Percentiles rank a stretch among this genome's conserved stretches.
Conservation (phyloP, 2,797 vertebrate genomes). For the Sebastes aleutianus region DNA sequence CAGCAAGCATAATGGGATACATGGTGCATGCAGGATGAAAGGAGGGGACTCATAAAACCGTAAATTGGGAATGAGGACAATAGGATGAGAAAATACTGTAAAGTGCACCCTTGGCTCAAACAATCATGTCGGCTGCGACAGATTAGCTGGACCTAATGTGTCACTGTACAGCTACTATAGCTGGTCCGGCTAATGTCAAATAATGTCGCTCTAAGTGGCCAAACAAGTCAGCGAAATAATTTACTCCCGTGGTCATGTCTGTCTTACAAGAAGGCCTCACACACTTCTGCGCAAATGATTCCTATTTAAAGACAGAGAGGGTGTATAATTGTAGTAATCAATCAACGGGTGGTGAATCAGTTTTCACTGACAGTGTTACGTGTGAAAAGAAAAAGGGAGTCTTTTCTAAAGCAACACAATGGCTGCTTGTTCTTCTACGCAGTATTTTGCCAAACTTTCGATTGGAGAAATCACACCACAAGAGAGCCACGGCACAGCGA, state of each 20-base stretch:
- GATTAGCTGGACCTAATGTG: conserved; percentile 35
- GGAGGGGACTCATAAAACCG: conserved; percentile 50
- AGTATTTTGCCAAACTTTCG: conserved; percentile 26
- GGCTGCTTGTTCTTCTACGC: conserved; percentile 1
- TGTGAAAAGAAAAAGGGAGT: conserved; percentile 9
- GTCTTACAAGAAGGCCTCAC: conserved; percentile 23
- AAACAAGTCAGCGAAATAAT: conserved; percentile 32
- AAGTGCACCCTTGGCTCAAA: conserved; percentile 39
- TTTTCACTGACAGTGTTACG: conserved; percentile 32
- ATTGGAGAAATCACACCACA: conserved; percentile 17
- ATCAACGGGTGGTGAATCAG: conserved; percentile 56
- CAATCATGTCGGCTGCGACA: conserved; percentile 33
- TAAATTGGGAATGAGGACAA: conserved; percentile 44
- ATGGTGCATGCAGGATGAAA: conserved; percentile 36
- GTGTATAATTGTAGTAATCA: conserved; percentile 65
- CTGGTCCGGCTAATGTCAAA: conserved; percentile 20
- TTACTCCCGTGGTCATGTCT: conserved; percentile 18
- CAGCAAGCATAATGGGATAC: conserved; percentile 46
- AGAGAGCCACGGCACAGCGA: conserved; percentile 9
- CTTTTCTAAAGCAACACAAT: conserved; percentile 12
- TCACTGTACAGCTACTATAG: conserved; percentile 8
- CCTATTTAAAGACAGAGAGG: conserved; percentile 52
- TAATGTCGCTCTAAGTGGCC: conserved; percentile 1
- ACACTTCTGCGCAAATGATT: conserved; percentile 12
- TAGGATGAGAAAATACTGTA: conserved; percentile 21